Conservation (phyloP, 2,888 invertebrate genomes). For the Glaucopsyche alexis region DNA sequence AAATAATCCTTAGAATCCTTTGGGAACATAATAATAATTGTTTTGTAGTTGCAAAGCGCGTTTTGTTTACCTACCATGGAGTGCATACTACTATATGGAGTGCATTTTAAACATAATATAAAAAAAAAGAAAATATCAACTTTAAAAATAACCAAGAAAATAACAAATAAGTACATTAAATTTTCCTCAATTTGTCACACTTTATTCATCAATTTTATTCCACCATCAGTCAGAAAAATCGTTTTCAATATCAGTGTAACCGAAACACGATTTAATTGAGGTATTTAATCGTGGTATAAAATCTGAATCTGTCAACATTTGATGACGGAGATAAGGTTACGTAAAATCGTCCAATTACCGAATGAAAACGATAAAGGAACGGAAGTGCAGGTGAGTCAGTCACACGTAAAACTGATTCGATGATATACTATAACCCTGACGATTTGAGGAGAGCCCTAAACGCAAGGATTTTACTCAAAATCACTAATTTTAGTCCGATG, state of each 20-base stretch:
- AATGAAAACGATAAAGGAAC: constrained; percentile 48
- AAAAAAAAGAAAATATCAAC: too few species aligned
- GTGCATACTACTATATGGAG: too few species aligned
- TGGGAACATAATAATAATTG: too few species aligned
- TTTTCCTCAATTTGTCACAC: too few species aligned
- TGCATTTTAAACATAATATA: too few species aligned
- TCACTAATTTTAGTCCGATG: too few species aligned
- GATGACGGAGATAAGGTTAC: constrained; percentile 42
- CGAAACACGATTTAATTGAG: neutral
- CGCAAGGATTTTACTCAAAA: too few species aligned
- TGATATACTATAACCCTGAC: constrained; percentile 44
- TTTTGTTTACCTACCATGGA: too few species aligned
- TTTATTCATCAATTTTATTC: neutral
- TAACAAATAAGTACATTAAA: neutral
- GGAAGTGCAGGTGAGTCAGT: constrained; percentile 56
- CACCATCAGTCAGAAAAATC: neutral
- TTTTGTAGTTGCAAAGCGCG: too few species aligned
- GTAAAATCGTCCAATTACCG: constrained; percentile 51
- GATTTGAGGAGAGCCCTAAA: constrained; percentile 24
- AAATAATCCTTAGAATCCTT: too few species aligned
- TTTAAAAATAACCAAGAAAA: neutral
- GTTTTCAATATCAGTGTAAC: neutral
- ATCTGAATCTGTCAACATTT: neutral
- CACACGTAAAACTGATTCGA: constrained; percentile 52
- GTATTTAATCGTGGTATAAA: neutral